A percentile compares a stretch with the other conserved stretches of the same genome.
Conservation (phyloP, 2,113 vertebrate species). For the Cebidichthys violaceus region DNA sequence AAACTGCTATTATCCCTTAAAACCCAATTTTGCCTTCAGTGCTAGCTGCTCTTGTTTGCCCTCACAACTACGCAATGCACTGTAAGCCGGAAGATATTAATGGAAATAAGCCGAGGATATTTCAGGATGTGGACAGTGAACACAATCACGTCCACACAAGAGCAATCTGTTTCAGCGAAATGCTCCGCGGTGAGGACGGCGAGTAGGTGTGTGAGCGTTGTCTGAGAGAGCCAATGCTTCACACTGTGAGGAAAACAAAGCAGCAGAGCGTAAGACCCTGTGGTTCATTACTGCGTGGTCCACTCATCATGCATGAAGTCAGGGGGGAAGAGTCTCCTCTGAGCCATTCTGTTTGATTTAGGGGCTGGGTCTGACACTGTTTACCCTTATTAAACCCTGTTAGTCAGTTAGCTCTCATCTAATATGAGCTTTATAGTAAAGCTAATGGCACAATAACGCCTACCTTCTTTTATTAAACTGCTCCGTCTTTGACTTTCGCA, state of each 20-base stretch:
- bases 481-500: constrained; percentile 33
- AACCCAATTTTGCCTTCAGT: background rate
- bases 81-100: background rate
- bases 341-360: constrained; percentile 49
- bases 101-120: constrained; percentile 12
- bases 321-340: constrained; percentile 45
- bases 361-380: constrained; percentile 27
- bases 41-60: background rate
- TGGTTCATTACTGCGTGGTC: constrained; percentile 65
- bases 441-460: constrained; percentile 16
- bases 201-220: constrained; percentile 36
- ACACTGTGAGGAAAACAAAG: constrained; percentile 66
- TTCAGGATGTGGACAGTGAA: background rate
- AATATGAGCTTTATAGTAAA: constrained; percentile 30
- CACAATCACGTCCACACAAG: constrained; percentile 3
- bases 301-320: constrained; percentile 60
- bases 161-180: constrained; percentile 6
- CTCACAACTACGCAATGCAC: background rate
- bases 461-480: constrained; percentile 30
- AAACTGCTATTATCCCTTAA: background rate
- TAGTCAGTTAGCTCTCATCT: constrained; percentile 31
- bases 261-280: constrained; percentile 56
- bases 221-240: constrained; percentile 41
- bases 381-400: constrained; percentile 48
- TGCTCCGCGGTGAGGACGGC: constrained; percentile 9